Evolutionary conservation across 2,113 vertebrate genomes (phyloP).

Genomic region (Spea bombifrons): DNA sequence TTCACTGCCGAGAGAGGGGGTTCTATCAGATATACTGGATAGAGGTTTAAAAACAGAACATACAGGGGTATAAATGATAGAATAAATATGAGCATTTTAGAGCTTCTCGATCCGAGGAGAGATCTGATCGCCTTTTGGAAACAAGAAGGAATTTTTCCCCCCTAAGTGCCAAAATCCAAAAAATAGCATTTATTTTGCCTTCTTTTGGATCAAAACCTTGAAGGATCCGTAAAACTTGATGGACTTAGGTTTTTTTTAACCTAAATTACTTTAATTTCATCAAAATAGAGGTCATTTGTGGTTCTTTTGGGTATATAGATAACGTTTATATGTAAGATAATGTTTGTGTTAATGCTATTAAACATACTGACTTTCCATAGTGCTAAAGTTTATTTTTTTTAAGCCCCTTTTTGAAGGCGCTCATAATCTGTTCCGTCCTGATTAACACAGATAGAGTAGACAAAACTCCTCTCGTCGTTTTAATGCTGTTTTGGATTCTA

Average conservation of each 20-base stretch:
- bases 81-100: no score
- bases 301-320: slow-evolving; percentile 11
- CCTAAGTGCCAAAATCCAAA: background rate
- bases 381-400: slow-evolving; percentile 24
- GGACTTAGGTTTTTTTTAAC: no score
- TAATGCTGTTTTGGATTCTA: slow-evolving; percentile 13
- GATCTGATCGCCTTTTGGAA: no score
- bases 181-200: background rate
- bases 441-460: slow-evolving; percentile 29
- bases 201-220: no score
- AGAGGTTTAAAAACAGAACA: no score
- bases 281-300: background rate
- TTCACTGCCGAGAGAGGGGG: no score
- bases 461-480: slow-evolving; percentile 28
- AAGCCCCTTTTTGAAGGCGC: background rate
- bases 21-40: no score
- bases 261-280: no score
- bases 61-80: no score
- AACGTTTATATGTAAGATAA: background rate
- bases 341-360: background rate
- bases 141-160: no score
- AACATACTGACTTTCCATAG: slow-evolving; percentile 23
- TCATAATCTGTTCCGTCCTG: slow-evolving; percentile 22
- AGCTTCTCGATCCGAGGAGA: no score
- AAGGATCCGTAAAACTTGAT: background rate